Evolutionary conservation across 2,797 vertebrate species (phyloP), one percentile per base, ranked within the genome.

Genomic region (Tokudaia tokunoshimensis): DNA sequence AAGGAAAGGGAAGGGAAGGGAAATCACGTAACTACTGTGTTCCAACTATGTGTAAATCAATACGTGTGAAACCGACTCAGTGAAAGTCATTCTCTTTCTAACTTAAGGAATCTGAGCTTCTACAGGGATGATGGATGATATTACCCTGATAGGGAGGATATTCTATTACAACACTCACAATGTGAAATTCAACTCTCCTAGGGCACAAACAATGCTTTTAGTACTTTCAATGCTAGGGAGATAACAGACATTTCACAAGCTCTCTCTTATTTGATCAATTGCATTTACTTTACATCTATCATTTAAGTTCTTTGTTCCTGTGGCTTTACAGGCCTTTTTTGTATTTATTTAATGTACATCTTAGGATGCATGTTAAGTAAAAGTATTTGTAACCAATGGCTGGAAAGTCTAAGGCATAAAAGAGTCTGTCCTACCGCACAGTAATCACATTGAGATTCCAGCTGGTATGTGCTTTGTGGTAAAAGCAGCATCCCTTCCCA

Each of bases 61-160:
- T 97, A 93, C 86, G n/a, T n/a, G 91, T 80, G 96, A 94, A 95
- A 91, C 50, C 19, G 5, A 75, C 92, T 95, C 93, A 70, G 83
- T 84, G 82, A 97, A 97, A 97, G 96, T 96, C 95, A 97, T 91
- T 94, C 91, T 97, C 95, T 96, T 90, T 97, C 88, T 97, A 80
- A 94, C 82, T 94, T 93, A 86, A 91, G 92, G 91, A 98, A 97
- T 97, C 96, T 96, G 96, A 98, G 94, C 95, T 94, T 95, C 96
- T 55, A 50, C 61, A 83, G 91, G 72, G 89, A 96, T 14, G 0
- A 59, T 37, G 89, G 95, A 82, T 95, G 94, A 19, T 50, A n/a
- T 95, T 92, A 88, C 97, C 61, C 79, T 24, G 89, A 94, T 57
- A 96, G 80, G 50, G 44, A 83, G 47, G 87, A 34, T 94, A 97